Evolutionary conservation across 2,797 vertebrate species (phyloP), one percentile per base, ranked within the genome.

Genomic region (Pampus argenteus): DNA sequence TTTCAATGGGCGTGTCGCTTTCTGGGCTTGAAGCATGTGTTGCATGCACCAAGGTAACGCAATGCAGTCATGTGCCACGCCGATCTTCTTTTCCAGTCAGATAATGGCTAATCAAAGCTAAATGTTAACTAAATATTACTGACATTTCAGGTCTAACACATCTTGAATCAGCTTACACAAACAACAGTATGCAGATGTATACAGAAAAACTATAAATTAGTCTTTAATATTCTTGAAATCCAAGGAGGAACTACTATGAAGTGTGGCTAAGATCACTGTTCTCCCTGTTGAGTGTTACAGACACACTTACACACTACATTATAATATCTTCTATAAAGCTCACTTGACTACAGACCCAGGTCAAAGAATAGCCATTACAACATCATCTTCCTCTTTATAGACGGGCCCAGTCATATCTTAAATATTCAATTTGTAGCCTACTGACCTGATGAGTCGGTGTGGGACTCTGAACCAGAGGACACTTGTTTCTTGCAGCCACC

Each of bases 381-480:
- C 5, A 2, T 25, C 9, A 29, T 22, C 7, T 36, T 20, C 23
- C 2, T 28, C 6, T 3, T 4, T 2, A 20, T 1, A n/a, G n/a
- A n/a, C n/a, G n/a, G 47, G 17, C 25, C 15, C 52, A 3, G 44
- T 42, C 11, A 5, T 3, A 10, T 15, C 26, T 31, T 34, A 2
- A 8, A 42, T 9, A 66, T 28, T 17, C 1, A 2, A 7, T 18
- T 5, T n/a, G 60, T 45, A 36, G 34, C 34, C 34, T 51, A 88
- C 96, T 96, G 93, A 97, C 97, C 97, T 40, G 97, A 98, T 49
- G 96, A 96, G 71, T 98, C 96, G 58, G 93, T 96, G 65, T 93
- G 95, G 49, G 95, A 96, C 87, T 98, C 97, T 0, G 96, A 96
- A 22, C 96, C 96, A 7, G 96, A 97, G 13, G 95, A 96, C 44